Evolutionary conservation across 2,797 vertebrate species (phyloP), one percentile per base, ranked within the genome.

Genomic region (Discoglossus pictus): DNA sequence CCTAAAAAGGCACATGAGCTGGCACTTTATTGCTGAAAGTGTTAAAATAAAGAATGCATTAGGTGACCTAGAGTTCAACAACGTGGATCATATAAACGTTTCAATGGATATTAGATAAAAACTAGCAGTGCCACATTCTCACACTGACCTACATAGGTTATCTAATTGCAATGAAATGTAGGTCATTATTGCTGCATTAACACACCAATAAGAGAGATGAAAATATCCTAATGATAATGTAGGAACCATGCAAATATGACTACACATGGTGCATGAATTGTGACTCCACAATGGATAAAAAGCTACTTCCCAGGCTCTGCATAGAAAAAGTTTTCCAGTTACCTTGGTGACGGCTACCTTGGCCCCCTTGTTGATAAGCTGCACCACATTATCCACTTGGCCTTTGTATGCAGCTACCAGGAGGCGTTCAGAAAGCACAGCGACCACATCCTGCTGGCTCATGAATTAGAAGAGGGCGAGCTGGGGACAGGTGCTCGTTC

Each of bases 331-430:
- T 78, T 79, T 84, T 75, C 77, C 76, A 72, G 74, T 94, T 90
- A 98, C 97, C 95, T 96, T 99, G 85, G 96, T 98, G 84, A 98
- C 91, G 0, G 94, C 96, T 86, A 98, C 94, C 86, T 95, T 95
- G 79, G 95, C 97, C 2, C 97, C 97, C 89, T 90, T 96, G 91
- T 99, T 99, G 90, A 98, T 99, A 78, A 99, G 94, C 89, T 98
- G 95, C 81, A 99, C 94, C 89, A 99, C 97, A 93, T 94, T 93
- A 83, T 98, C 94, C 7, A 89, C 90, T 82, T 97, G 95, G 81
- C 97, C 97, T 89, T 97, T 99, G 89, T 97, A 93, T 1, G 96
- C 92, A 13, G 97, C 96, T 93, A 98, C 73, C 58, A 99, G 93
- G 85, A 98, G 94, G 84, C 93, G 94, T 93, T 99, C 96, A 67